These are phyloP conservation scores for Anthrax anthrax DNA, from an alignment of 2,888 invertebrate species.

Conservation along the genomic window DNA sequence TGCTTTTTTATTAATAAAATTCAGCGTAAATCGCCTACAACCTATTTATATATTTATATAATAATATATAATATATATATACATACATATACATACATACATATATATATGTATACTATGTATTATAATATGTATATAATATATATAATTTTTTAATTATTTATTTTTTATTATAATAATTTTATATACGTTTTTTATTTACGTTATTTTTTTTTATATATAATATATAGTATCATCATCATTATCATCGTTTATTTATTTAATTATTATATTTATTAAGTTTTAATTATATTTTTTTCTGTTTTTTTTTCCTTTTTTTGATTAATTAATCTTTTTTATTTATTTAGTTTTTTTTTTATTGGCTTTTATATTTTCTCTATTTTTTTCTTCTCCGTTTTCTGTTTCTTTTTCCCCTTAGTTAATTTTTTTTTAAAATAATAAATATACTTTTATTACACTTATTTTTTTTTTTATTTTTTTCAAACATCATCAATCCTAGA, in stretches of 20 bases:
- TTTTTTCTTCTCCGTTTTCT: too few relatives aligned
- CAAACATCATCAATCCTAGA: slow-evolving; percentile 2
- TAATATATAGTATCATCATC: too few relatives aligned
- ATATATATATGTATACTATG: neutral
- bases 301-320: neutral
- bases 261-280: neutral
- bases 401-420: too few relatives aligned
- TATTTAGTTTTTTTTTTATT: neutral
- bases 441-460: neutral
- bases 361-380: too few relatives aligned
- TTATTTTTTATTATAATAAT: too few relatives aligned
- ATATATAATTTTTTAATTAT: neutral
- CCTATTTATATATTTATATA: neutral
- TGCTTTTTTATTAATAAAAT: neutral
- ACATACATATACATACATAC: neutral
- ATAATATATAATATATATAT: too few relatives aligned
- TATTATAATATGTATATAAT: too few relatives aligned
- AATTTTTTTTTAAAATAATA: too few relatives aligned
- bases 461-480: neutral
- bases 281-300: neutral
- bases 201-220: neutral
- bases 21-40: neutral
- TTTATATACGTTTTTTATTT: neutral
- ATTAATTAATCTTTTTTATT: too few relatives aligned
- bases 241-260: neutral